phyloP scores from a whole-genome alignment of 2,888 invertebrate species.

The Heliconius ethilla region DNA sequence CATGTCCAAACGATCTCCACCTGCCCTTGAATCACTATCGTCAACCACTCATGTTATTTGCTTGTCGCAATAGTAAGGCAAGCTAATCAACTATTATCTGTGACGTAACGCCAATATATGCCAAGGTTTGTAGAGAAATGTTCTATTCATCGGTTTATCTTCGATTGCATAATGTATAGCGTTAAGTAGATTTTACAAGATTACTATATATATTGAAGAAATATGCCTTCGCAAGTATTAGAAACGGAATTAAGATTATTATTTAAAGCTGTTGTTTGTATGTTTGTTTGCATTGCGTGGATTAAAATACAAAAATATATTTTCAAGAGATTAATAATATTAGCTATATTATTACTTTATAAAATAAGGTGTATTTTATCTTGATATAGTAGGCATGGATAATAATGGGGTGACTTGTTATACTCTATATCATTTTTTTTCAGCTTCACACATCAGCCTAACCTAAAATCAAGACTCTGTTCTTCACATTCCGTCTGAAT shows the following conservation, averaged over 20 bases:
- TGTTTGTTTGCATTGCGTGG: not conserved
- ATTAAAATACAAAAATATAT: not conserved
- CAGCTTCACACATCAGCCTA: not conserved
- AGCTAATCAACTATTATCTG: conserved; percentile 42
- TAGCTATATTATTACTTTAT: too few relatives aligned
- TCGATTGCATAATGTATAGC: conserved; percentile 23
- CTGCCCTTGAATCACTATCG: conserved; percentile 43
- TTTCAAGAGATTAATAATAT: too few relatives aligned
- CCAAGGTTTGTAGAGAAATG: conserved; percentile 45
- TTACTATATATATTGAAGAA: not conserved
- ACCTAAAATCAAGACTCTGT: not conserved
- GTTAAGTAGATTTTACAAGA: not conserved
- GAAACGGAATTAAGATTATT: not conserved
- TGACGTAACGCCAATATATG: conserved; percentile 44
- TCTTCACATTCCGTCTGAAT: too few relatives aligned
- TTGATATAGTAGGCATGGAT: too few relatives aligned
- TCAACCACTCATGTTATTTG: conserved; percentile 40
- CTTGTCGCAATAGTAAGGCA: conserved; percentile 43
- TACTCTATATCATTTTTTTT: not conserved
- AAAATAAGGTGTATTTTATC: too few relatives aligned
- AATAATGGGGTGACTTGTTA: not conserved
- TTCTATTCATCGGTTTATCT: conserved; percentile 32
- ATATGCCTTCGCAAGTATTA: not conserved
- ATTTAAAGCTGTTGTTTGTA: not conserved
- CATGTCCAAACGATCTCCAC: conserved; percentile 3